A percentile compares a stretch with the other conserved stretches of the same genome.
Evolutionary conservation across 2,113 vertebrate genomes (phyloP).

Genomic region (Microcebus jonahi): DNA sequence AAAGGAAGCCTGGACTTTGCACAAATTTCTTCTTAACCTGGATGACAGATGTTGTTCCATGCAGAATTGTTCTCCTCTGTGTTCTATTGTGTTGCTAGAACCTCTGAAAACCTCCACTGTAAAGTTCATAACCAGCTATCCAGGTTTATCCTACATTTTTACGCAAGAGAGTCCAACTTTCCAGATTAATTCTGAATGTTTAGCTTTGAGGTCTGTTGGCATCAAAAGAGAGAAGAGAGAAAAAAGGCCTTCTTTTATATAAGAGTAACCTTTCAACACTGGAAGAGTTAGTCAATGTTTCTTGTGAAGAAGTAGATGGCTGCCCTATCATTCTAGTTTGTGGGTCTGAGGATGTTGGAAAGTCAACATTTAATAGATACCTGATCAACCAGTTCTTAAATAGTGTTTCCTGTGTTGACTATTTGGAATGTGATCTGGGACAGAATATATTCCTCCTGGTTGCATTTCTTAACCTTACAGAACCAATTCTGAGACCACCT

Average conservation of each 20-base stretch:
- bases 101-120: slow-evolving; percentile 89
- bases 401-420: slow-evolving; percentile 90
- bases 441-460: slow-evolving; percentile 95
- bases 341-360: slow-evolving; percentile 93
- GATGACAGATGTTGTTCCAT: slow-evolving; percentile 86
- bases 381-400: slow-evolving; percentile 95
- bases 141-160: slow-evolving; percentile 87
- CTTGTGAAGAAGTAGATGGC: slow-evolving; percentile 88
- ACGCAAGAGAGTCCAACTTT: slow-evolving; percentile 5
- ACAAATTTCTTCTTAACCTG: slow-evolving; percentile 84
- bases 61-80: slow-evolving; percentile 83
- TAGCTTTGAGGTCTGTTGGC: too few species aligned
- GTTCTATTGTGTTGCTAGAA: slow-evolving; percentile 91
- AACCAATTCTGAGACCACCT: slow-evolving; percentile 94
- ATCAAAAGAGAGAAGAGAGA: too few species aligned
- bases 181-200: too few species aligned
- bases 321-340: slow-evolving; percentile 92
- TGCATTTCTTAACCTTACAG: slow-evolving; percentile 91
- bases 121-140: slow-evolving; percentile 89
- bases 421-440: slow-evolving; percentile 95
- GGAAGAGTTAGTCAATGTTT: too few species aligned
- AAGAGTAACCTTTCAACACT: too few species aligned
- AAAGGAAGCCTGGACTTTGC: slow-evolving; percentile 78
- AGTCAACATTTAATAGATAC: slow-evolving; percentile 93
- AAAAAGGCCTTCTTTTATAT: too few species aligned